Percentiles rank a stretch among this genome's conserved stretches.
Conservation (phyloP, 2,113 vertebrate genomes). For the Picathartes gymnocephalus region DNA sequence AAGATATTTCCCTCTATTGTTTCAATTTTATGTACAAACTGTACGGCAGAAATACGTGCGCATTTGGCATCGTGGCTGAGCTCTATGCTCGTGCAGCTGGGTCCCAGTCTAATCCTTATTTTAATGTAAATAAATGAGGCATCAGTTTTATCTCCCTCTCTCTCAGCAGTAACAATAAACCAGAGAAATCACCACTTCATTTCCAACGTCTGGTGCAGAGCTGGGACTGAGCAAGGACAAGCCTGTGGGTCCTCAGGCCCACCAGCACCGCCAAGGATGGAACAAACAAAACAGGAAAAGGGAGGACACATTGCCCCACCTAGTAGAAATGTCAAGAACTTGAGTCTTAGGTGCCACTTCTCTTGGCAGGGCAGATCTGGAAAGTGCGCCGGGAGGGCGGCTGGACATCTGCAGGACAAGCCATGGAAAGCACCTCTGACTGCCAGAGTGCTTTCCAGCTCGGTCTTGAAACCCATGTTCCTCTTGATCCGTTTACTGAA, state of each 20-base stretch:
- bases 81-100: not conserved
- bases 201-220: not conserved
- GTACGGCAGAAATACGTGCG: not conserved
- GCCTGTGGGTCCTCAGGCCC: accelerated
- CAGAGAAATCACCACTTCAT: conserved; percentile 14
- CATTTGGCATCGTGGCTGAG: not conserved
- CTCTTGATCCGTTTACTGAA: conserved; percentile 67
- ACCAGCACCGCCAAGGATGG: not conserved
- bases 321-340: not conserved
- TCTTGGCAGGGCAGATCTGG: not conserved
- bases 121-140: conserved; percentile 56
- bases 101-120: conserved; percentile 52
- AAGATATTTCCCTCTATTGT: conserved; percentile 62
- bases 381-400: not conserved
- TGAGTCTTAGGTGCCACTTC: not conserved
- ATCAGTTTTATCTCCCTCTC: conserved; percentile 29
- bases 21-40: conserved; percentile 56
- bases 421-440: conserved; percentile 26
- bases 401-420: not conserved
- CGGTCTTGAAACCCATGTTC: conserved; percentile 37
- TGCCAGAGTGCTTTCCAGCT: conserved; percentile 37
- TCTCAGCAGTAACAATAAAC: conserved; percentile 36
- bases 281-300: not conserved
- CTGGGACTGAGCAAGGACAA: not conserved
- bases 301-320: not conserved